phyloP scores from a whole-genome alignment of 2,797 vertebrate species.

The Leontopithecus rosalia region DNA sequence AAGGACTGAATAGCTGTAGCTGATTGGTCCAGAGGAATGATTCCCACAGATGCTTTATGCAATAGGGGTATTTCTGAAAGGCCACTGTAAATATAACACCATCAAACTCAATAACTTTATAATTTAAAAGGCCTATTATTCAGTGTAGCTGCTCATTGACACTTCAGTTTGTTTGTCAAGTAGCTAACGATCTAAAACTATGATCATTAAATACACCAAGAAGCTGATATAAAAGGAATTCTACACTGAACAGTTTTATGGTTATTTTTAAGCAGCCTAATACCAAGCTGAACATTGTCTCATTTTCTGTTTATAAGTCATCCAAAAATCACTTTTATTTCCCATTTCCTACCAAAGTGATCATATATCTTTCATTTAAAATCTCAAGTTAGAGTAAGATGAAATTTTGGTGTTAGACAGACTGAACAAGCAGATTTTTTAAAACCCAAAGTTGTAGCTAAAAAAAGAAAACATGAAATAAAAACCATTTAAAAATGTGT shows the following conservation, averaged over 20 bases:
- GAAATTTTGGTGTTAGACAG: neutral
- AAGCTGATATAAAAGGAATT: neutral
- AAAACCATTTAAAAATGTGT: neutral
- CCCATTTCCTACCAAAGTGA: neutral
- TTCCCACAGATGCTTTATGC: neutral
- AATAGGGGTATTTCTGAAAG: neutral
- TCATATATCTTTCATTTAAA: constrained; percentile 1
- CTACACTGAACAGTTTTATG: neutral
- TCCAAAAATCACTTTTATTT: neutral
- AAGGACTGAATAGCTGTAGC: neutral
- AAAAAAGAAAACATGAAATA: neutral
- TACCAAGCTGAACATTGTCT: neutral
- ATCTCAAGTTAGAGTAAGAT: neutral
- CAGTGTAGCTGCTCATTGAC: neutral
- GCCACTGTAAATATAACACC: neutral
- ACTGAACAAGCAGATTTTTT: neutral
- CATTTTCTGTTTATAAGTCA: neutral
- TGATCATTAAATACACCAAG: neutral
- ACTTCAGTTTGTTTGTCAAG: neutral
- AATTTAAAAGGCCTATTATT: neutral
- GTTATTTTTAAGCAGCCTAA: constrained; percentile 34
- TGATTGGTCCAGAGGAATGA: neutral
- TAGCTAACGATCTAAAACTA: neutral
- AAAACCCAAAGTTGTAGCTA: neutral
- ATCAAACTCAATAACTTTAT: neutral